phyloP scores from a whole-genome alignment of 2,888 invertebrate genomes.

The Capitulum mitella region DNA sequence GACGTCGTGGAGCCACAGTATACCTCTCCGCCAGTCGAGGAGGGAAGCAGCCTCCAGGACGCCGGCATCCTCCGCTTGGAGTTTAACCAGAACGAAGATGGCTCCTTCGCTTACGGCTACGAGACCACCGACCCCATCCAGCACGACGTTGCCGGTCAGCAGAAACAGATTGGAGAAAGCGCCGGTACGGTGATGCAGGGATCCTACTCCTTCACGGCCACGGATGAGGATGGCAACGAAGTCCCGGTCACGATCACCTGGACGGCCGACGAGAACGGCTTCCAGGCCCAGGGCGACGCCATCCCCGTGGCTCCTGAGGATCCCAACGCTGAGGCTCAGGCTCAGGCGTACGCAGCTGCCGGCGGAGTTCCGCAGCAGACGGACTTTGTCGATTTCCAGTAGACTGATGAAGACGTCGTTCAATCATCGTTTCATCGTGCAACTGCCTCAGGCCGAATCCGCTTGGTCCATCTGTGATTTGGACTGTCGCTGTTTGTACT shows the following conservation, averaged over 20 bases:
- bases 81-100: not conserved
- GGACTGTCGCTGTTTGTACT: too few species aligned
- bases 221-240: not conserved
- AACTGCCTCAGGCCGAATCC: too few species aligned
- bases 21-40: not conserved
- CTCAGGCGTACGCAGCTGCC: not conserved
- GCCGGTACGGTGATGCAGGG: not conserved
- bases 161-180: not conserved
- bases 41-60: not conserved
- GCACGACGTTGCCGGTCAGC: not conserved
- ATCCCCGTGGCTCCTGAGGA: slow-evolving; percentile 1
- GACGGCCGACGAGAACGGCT: not conserved
- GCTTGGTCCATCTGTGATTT: too few species aligned
- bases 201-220: not conserved
- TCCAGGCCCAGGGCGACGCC: not conserved
- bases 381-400: not conserved
- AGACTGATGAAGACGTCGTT: too few species aligned
- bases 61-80: not conserved
- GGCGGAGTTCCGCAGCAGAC: not conserved
- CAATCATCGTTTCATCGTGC: too few species aligned
- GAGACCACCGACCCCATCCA: not conserved
- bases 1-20: not conserved
- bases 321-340: not conserved
- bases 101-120: not conserved
- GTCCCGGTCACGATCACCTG: not conserved